Percentiles rank a stretch among this genome's conserved stretches.
These are phyloP conservation scores for Morelia viridis DNA, from an alignment of 2,797 vertebrate species.

Conservation along the genomic window DNA sequence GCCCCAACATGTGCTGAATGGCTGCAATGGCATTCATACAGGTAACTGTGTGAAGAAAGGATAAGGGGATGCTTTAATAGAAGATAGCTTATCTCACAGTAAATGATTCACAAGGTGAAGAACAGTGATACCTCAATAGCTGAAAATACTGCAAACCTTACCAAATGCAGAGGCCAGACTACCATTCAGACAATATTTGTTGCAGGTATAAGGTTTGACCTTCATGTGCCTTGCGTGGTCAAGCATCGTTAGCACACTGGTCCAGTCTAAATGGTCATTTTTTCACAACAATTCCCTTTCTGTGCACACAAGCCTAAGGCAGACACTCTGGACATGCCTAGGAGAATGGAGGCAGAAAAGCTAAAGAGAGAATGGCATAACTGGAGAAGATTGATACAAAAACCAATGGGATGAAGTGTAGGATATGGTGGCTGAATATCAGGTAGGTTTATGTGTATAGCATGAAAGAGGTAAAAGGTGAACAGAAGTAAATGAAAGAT, in stretches of 20 bases:
- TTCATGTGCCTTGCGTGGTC: not conserved
- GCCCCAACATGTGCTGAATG: not conserved
- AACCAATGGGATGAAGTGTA: not conserved
- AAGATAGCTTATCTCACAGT: not conserved
- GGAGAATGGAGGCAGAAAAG: slow-evolving; percentile 7
- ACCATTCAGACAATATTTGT: slow-evolving; percentile 7
- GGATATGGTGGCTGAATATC: not conserved
- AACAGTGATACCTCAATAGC: not conserved
- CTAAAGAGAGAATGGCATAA: not conserved
- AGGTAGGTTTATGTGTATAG: not conserved
- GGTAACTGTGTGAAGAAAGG: not conserved
- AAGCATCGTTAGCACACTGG: not conserved
- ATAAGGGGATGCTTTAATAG: not conserved
- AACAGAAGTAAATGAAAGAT: not conserved
- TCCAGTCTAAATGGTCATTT: slow-evolving; percentile 23
- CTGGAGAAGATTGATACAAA: not conserved
- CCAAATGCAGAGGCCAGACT: not conserved
- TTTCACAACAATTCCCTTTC: slow-evolving; percentile 15
- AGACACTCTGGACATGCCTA: not conserved
- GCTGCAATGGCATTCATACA: not conserved
- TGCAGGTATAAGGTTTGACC: not conserved
- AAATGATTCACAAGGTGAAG: not conserved
- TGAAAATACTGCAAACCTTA: not conserved
- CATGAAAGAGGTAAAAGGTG: not conserved
- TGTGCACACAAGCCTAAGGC: slow-evolving; percentile 7